Conservation (phyloP, 2,797 vertebrate genomes). For the Malurus leucopterus region DNA sequence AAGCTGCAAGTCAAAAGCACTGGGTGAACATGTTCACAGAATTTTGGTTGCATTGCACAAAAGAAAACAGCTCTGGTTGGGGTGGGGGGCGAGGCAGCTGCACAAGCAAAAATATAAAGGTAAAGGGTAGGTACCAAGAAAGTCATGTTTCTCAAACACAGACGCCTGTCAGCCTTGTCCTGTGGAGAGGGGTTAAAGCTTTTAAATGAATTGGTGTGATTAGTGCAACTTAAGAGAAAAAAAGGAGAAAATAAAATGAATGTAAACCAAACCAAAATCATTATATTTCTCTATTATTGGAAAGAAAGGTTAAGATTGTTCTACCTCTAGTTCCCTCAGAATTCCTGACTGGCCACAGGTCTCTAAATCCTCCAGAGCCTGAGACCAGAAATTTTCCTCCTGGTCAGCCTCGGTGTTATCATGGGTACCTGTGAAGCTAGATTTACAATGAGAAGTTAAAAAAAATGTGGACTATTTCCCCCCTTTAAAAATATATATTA, state of each 20-base stretch:
- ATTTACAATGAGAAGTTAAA: slow-evolving; percentile 51
- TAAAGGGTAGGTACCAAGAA: slow-evolving; percentile 89
- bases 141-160: slow-evolving; percentile 89
- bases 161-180: slow-evolving; percentile 89
- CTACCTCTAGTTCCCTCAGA: slow-evolving; percentile 94
- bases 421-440: slow-evolving; percentile 86
- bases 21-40: slow-evolving; percentile 43
- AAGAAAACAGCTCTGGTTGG: slow-evolving; percentile 70
- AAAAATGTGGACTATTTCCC: background rate
- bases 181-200: slow-evolving; percentile 88
- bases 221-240: slow-evolving; percentile 70
- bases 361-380: slow-evolving; percentile 96
- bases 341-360: slow-evolving; percentile 97
- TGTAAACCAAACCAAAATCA: slow-evolving; percentile 49
- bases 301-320: slow-evolving; percentile 54
- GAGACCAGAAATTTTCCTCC: slow-evolving; percentile 98
- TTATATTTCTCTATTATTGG: slow-evolving; percentile 53
- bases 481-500: background rate
- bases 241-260: slow-evolving; percentile 56
- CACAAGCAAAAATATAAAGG: slow-evolving; percentile 80
- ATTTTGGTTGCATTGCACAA: slow-evolving; percentile 60
- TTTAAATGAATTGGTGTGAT: slow-evolving; percentile 77
- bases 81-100: slow-evolving; percentile 65
- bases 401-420: slow-evolving; percentile 90
- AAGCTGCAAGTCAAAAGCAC: slow-evolving; percentile 78